Evolutionary conservation across 2,797 vertebrate species (phyloP).

Genomic region (Betta splendens): DNA sequence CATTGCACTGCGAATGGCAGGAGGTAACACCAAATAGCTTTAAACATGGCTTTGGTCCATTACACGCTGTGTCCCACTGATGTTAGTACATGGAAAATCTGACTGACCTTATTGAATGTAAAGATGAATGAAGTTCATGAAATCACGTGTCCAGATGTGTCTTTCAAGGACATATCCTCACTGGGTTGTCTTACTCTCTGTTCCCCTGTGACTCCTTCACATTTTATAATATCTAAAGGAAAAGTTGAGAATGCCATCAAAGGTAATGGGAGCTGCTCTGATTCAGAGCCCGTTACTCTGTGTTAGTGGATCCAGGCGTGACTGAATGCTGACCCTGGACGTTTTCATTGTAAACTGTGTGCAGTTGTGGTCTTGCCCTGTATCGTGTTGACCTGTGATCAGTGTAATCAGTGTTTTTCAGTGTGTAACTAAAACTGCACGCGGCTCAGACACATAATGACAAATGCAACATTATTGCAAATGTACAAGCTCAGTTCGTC

Average conservation of each 20-base stretch:
- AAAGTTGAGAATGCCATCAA: conserved; percentile 89
- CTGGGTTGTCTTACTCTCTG: conserved; percentile 20
- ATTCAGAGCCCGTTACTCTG: conserved; percentile 45
- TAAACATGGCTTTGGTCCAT: not conserved
- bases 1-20: conserved; percentile 84
- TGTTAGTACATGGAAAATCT: too few species aligned
- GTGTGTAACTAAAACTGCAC: not conserved
- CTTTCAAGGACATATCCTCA: conserved; percentile 6
- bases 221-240: conserved; percentile 80
- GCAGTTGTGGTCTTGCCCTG: conserved; percentile 26
- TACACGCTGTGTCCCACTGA: too few species aligned
- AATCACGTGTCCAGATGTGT: not conserved
- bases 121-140: too few species aligned
- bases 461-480: not conserved
- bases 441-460: not conserved
- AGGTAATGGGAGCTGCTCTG: conserved; percentile 80
- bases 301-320: conserved; percentile 36
- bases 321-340: conserved; percentile 15
- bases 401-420: conserved; percentile 15
- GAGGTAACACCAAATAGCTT: conserved; percentile 78
- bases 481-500: not conserved
- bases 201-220: conserved; percentile 47
- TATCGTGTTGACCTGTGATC: conserved; percentile 30
- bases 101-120: too few species aligned
- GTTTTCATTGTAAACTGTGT: conserved; percentile 23